phyloP scores from a whole-genome alignment of 2,888 invertebrate species.

The Ennomos erosarius region DNA sequence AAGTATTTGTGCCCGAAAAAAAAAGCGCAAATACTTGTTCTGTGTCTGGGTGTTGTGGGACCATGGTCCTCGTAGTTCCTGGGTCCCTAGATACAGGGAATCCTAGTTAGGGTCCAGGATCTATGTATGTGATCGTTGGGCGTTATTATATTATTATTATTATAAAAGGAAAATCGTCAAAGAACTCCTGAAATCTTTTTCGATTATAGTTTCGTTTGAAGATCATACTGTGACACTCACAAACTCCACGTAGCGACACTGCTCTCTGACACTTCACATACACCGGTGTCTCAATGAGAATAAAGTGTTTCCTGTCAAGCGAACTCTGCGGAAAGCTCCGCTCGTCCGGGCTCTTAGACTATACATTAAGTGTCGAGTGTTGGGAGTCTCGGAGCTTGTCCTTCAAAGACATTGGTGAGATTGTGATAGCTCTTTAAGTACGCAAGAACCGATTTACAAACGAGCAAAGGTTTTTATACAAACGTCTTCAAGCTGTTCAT shows the following conservation, averaged over 20 bases:
- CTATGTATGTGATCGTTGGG: too few relatives aligned
- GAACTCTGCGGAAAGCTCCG: not conserved
- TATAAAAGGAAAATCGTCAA: not conserved
- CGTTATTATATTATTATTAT: too few relatives aligned
- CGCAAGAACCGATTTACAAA: too few relatives aligned
- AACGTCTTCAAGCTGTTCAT: too few relatives aligned
- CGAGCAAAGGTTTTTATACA: too few relatives aligned
- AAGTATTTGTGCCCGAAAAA: too few relatives aligned
- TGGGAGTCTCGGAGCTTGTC: not conserved
- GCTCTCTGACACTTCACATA: slow-evolving; percentile 2
- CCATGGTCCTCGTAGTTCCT: too few relatives aligned
- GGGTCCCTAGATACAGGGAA: too few relatives aligned
- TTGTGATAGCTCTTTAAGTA: too few relatives aligned
- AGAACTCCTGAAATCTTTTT: not conserved
- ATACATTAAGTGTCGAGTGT: slow-evolving; percentile 8
- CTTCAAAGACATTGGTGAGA: not conserved
- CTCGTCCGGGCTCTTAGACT: slow-evolving; percentile 1
- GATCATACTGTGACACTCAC: not conserved
- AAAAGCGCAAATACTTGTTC: too few relatives aligned
- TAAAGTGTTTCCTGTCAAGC: slow-evolving; percentile 7
- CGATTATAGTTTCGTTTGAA: not conserved
- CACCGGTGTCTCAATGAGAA: slow-evolving; percentile 13
- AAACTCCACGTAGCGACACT: slow-evolving; percentile 1
- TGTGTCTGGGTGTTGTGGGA: too few relatives aligned
- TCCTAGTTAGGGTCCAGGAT: too few relatives aligned